phyloP scores from a whole-genome alignment of 2,113 vertebrate species.

The Salvator merianae region DNA sequence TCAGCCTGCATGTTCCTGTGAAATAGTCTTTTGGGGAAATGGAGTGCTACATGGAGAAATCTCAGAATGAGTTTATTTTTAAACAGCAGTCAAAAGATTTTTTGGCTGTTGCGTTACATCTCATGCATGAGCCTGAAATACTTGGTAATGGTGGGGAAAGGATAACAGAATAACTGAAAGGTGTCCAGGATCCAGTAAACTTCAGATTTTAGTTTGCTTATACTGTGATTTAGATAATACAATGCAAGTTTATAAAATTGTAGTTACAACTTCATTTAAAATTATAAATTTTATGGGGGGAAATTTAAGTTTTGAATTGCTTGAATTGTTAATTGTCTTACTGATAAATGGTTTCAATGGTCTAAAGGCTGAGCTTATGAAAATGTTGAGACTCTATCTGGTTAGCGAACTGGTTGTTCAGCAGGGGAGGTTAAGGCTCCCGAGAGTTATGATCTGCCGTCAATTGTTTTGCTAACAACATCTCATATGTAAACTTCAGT shows the following conservation, averaged over 20 bases:
- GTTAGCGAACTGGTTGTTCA: too few species aligned
- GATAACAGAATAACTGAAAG: not conserved
- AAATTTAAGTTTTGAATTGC: too few species aligned
- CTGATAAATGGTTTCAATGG: too few species aligned
- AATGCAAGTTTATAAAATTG: too few species aligned
- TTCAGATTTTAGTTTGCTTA: not conserved
- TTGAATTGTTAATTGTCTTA: too few species aligned
- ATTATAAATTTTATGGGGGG: too few species aligned
- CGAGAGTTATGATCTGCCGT: not conserved
- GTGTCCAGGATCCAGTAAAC: too few species aligned
- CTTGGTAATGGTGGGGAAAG: not conserved
- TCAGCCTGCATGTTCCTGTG: conserved; percentile 29
- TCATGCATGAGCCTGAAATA: not conserved
- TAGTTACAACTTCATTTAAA: too few species aligned
- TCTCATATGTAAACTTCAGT: fast-evolving
- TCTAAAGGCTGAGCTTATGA: not conserved
- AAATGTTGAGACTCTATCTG: not conserved
- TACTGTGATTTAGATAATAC: too few species aligned
- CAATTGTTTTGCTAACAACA: not conserved
- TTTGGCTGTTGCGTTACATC: not conserved
- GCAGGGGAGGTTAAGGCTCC: too few species aligned
- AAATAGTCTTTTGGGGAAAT: conserved; percentile 13
- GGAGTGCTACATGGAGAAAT: conserved; percentile 2
- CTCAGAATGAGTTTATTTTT: conserved; percentile 27
- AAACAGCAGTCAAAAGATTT: not conserved